A percentile compares a stretch with the other conserved stretches of the same genome.
Evolutionary conservation across 2,113 vertebrate species (phyloP).

Genomic region (Labeo rohita): DNA sequence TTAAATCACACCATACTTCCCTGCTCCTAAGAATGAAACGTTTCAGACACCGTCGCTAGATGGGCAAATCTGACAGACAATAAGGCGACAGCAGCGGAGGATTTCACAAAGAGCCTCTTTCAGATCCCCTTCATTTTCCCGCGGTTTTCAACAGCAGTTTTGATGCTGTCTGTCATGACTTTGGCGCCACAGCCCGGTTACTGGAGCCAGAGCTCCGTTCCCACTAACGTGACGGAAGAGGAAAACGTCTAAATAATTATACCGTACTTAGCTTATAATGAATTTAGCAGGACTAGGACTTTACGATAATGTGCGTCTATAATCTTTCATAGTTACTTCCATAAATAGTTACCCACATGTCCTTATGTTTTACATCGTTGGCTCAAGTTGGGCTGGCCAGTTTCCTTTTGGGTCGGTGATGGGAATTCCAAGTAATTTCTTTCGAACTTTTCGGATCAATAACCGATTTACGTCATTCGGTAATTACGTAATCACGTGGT

Average conservation of each 20-base stretch:
- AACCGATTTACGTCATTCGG: neutral
- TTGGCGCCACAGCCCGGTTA: conserved; percentile 70
- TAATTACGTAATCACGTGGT: neutral
- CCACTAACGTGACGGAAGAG: conserved; percentile 48
- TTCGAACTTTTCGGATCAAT: neutral
- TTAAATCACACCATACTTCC: conserved; percentile 44
- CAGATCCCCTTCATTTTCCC: conserved; percentile 64
- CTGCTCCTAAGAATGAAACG: conserved; percentile 50
- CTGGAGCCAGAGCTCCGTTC: conserved; percentile 54
- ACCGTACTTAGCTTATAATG: conserved; percentile 12
- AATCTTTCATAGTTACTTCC: conserved; percentile 59
- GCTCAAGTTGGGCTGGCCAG: conserved; percentile 38
- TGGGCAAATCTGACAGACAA: conserved; percentile 66
- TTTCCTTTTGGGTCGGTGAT: neutral
- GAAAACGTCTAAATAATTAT: conserved; percentile 62
- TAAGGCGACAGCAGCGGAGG: conserved; percentile 64
- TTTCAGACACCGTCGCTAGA: conserved; percentile 69
- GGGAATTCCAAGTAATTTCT: neutral
- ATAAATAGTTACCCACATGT: conserved; percentile 71
- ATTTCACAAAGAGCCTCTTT: conserved; percentile 56
- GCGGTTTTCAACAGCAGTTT: conserved; percentile 67
- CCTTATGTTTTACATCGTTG: conserved; percentile 57
- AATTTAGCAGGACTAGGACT: conserved; percentile 59
- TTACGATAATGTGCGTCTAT: conserved; percentile 64
- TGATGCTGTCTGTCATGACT: conserved; percentile 68